Conservation (phyloP, 2,888 invertebrate species). For the Exocentrus adspersus region DNA sequence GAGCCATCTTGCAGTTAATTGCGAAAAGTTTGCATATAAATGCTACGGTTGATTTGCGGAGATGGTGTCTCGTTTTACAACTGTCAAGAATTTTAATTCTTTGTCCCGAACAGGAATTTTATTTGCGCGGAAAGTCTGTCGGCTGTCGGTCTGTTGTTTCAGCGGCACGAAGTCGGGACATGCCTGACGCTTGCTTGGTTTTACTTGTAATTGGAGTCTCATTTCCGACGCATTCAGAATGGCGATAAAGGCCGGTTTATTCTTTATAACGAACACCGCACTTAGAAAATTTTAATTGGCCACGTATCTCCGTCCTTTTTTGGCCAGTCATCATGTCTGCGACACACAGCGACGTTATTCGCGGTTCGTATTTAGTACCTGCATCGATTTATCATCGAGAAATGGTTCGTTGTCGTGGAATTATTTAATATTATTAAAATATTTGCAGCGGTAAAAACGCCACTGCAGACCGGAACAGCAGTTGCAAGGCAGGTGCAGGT, state of each 20-base stretch:
- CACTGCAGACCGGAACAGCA: slow-evolving; percentile 56
- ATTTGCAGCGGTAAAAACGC: slow-evolving; percentile 54
- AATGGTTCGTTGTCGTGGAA: slow-evolving; percentile 58
- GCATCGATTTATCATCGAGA: slow-evolving; percentile 59
- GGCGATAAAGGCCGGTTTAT: slow-evolving; percentile 63
- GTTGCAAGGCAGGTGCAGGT: slow-evolving; percentile 59
- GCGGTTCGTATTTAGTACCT: slow-evolving; percentile 50
- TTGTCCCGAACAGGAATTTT: slow-evolving; percentile 59
- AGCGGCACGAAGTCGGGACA: slow-evolving; percentile 61
- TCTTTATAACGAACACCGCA: slow-evolving; percentile 61
- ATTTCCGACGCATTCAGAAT: slow-evolving; percentile 64
- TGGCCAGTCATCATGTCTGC: slow-evolving; percentile 47
- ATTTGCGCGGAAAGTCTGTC: slow-evolving; percentile 57
- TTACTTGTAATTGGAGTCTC: slow-evolving; percentile 63
- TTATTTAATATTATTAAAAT: slow-evolving; percentile 64
- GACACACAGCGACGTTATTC: slow-evolving; percentile 42
- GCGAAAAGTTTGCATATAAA: slow-evolving; percentile 46
- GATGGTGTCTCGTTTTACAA: slow-evolving; percentile 56
- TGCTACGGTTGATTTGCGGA: slow-evolving; percentile 30
- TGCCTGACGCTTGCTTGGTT: slow-evolving; percentile 62
- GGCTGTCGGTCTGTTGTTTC: slow-evolving; percentile 59
- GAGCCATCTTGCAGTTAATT: slow-evolving; percentile 41
- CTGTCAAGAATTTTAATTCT: slow-evolving; percentile 62
- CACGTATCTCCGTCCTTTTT: slow-evolving; percentile 61
- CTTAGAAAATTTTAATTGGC: slow-evolving; percentile 65